Evolutionary conservation across 2,888 invertebrate species (phyloP).

Genomic region (Temnothorax rugatulus): DNA sequence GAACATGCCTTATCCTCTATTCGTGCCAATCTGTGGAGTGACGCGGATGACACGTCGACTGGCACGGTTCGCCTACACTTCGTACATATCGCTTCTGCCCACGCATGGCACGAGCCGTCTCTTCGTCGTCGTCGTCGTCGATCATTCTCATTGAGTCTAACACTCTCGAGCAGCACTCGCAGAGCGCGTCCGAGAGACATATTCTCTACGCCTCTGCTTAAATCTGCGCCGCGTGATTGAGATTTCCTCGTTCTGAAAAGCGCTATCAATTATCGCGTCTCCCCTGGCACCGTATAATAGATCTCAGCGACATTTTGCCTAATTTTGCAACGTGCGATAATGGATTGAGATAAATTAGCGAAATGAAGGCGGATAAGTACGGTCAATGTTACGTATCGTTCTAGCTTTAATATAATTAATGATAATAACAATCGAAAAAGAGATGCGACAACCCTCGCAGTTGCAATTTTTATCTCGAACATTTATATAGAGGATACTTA

Average conservation of each 20-base stretch:
- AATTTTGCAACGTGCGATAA: background rate
- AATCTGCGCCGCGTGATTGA: constrained; percentile 74
- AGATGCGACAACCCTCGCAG: background rate
- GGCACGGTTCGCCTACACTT: constrained; percentile 71
- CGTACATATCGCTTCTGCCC: constrained; percentile 72
- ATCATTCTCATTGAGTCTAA: constrained; percentile 74
- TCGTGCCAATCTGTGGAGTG: constrained; percentile 63
- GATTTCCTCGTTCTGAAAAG: constrained; percentile 75
- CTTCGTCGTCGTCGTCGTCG: constrained; percentile 63
- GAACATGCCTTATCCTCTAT: constrained; percentile 28
- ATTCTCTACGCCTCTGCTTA: constrained; percentile 57
- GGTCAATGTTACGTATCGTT: background rate
- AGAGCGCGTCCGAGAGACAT: constrained; percentile 60
- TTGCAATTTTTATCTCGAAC: constrained; percentile 26
- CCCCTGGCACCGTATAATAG: background rate
- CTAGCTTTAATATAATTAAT: background rate
- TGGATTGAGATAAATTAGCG: background rate
- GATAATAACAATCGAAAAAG: constrained; percentile 8
- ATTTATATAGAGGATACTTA: background rate
- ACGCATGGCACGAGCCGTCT: constrained; percentile 77
- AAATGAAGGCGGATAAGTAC: background rate
- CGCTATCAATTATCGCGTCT: constrained; percentile 26
- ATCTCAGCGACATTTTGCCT: background rate
- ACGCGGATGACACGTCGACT: constrained; percentile 63
- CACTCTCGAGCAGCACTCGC: constrained; percentile 74